phyloP scores from a whole-genome alignment of 1,140 invertebrate species.

The Bacillus rossius region DNA sequence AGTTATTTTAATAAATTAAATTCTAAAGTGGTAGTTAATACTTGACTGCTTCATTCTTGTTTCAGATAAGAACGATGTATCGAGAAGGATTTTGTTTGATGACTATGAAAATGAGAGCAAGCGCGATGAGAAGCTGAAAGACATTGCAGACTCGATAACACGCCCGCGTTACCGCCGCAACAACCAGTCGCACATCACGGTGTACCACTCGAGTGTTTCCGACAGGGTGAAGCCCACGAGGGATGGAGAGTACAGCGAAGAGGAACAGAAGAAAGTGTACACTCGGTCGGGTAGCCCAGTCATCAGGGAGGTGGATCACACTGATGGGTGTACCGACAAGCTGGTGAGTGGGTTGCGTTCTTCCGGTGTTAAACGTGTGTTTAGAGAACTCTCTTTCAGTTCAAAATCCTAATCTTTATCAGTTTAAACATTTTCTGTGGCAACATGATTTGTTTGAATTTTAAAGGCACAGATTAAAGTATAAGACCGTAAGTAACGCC shows the following conservation, averaged over 20 bases:
- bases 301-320: neutral
- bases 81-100: slow-evolving; percentile 45
- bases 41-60: neutral
- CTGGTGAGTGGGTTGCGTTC: too few species aligned
- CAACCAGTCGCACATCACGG: neutral
- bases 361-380: too few species aligned
- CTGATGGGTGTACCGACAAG: slow-evolving; percentile 4
- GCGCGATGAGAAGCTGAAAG: slow-evolving; percentile 60
- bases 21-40: too few species aligned
- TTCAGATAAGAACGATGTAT: slow-evolving; percentile 36
- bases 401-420: too few species aligned
- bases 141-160: slow-evolving; percentile 59
- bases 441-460: too few species aligned
- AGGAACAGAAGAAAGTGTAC: slow-evolving; percentile 8
- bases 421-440: too few species aligned
- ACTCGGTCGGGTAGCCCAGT: neutral
- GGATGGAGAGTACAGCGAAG: slow-evolving; percentile 11
- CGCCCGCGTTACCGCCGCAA: slow-evolving; percentile 6
- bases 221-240: slow-evolving; percentile 4
- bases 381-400: too few species aligned
- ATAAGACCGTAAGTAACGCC: too few species aligned
- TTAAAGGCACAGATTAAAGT: too few species aligned
- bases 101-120: slow-evolving; percentile 47
- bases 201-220: neutral
- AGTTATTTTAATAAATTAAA: too few species aligned